These are phyloP conservation scores for Clunio marinus DNA, from an alignment of 2,888 invertebrate species.

Conservation along the genomic window DNA sequence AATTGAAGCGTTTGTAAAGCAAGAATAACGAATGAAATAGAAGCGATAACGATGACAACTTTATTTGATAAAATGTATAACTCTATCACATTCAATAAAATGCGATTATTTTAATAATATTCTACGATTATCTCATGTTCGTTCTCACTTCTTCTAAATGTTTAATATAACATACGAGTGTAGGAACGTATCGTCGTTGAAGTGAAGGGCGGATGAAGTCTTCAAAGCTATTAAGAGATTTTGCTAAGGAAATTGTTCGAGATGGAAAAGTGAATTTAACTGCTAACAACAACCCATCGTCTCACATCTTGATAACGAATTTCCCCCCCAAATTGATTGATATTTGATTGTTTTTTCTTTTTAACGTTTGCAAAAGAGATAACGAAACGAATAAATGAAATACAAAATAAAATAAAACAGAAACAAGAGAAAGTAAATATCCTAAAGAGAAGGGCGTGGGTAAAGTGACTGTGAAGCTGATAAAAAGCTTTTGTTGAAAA, in stretches of 20 bases:
- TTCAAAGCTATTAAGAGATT: no score
- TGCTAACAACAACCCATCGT: no score
- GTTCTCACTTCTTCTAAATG: no score
- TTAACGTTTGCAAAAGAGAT: not conserved
- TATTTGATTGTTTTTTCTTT: constrained; percentile 30
- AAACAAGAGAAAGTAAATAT: not conserved
- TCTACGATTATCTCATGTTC: not conserved
- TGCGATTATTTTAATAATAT: constrained; percentile 7
- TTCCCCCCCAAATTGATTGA: constrained; percentile 20
- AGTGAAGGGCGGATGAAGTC: no score
- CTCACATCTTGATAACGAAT: not conserved
- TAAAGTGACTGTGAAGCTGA: no score
- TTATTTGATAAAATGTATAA: not conserved
- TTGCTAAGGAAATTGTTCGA: no score
- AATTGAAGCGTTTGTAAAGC: no score
- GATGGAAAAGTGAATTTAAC: no score
- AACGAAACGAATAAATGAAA: not conserved
- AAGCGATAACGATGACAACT: no score
- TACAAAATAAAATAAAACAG: not conserved
- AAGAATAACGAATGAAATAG: no score
- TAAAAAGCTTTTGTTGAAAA: not conserved
- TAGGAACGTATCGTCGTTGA: no score
- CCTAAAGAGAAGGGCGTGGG: not conserved
- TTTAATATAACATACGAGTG: no score
- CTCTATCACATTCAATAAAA: constrained; percentile 1